phyloP scores from a whole-genome alignment of 2,888 invertebrate species.

The Zygogramma bicolorata region DNA sequence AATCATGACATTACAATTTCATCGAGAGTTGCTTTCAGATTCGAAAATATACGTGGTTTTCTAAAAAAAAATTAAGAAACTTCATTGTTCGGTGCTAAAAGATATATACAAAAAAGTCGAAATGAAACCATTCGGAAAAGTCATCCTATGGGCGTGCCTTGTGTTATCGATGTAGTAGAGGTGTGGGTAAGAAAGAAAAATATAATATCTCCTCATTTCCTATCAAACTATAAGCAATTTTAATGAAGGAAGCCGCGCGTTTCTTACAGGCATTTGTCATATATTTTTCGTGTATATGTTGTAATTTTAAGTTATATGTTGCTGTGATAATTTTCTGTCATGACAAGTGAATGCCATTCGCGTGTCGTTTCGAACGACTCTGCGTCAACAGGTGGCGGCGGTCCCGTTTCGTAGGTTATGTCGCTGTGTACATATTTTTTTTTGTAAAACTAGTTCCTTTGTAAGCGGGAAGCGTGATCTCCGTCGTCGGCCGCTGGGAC shows the following conservation, averaged over 20 bases:
- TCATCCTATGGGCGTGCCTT: constrained; percentile 50
- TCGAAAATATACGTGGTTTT: constrained; percentile 49
- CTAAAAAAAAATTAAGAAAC: constrained; percentile 39
- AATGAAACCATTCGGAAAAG: constrained; percentile 25
- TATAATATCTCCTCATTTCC: constrained; percentile 27
- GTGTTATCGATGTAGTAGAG: constrained; percentile 32
- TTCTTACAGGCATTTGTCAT: constrained; percentile 44
- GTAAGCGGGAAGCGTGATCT: constrained; percentile 18
- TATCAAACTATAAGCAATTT: constrained; percentile 61
- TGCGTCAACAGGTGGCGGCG: background rate
- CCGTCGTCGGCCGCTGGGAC: too few relatives aligned
- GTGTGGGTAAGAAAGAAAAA: constrained; percentile 19
- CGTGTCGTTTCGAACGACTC: background rate
- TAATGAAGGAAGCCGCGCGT: constrained; percentile 14
- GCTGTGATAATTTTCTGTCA: constrained; percentile 62
- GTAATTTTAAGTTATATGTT: constrained; percentile 54
- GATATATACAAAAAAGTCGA: constrained; percentile 25
- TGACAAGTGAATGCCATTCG: constrained; percentile 59
- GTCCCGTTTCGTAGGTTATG: background rate
- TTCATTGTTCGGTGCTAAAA: constrained; percentile 47
- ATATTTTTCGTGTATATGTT: constrained; percentile 50
- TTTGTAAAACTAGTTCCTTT: constrained; percentile 17
- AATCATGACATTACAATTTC: constrained; percentile 17
- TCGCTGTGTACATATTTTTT: constrained; percentile 15
- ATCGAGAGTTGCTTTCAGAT: constrained; percentile 10